Percentiles rank a stretch among this genome's conserved stretches.
phyloP scores from a whole-genome alignment of 2,113 vertebrate genomes.

The Gopherus flavomarginatus region DNA sequence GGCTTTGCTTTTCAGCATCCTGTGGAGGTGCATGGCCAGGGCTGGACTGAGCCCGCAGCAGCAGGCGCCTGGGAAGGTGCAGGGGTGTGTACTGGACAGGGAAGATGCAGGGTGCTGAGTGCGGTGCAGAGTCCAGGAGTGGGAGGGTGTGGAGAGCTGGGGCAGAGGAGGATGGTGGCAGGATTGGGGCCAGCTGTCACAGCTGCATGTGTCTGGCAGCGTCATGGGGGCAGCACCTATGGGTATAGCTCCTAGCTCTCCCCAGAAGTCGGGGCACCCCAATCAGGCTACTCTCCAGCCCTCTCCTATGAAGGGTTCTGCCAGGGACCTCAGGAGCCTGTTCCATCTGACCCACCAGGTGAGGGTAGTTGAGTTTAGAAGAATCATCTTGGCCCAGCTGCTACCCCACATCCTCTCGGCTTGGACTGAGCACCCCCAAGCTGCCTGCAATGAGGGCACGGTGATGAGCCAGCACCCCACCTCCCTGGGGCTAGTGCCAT shows the following conservation, averaged over 20 bases:
- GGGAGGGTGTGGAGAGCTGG: background rate
- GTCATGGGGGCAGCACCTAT: background rate
- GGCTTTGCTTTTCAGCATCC: background rate
- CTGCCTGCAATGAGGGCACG: background rate
- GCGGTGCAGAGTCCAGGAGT: no score
- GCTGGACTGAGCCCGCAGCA: rapidly evolving
- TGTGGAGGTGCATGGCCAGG: background rate
- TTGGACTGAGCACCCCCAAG: background rate
- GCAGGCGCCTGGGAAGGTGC: rapidly evolving
- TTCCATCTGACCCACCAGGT: no score
- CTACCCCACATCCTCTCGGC: background rate
- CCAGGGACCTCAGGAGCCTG: no score
- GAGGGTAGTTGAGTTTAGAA: no score
- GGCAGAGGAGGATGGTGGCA: background rate
- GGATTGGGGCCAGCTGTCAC: background rate
- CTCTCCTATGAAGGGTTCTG: background rate
- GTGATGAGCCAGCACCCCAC: background rate
- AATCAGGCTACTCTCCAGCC: background rate
- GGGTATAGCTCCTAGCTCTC: background rate
- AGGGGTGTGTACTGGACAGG: rapidly evolving
- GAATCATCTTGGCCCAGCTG: background rate
- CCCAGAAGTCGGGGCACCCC: background rate
- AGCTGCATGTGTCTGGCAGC: background rate
- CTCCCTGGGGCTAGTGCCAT: background rate
- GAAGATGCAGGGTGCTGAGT: rapidly evolving